Conservation (phyloP, 2,797 vertebrate genomes). For the Buphagus erythrorhynchus region DNA sequence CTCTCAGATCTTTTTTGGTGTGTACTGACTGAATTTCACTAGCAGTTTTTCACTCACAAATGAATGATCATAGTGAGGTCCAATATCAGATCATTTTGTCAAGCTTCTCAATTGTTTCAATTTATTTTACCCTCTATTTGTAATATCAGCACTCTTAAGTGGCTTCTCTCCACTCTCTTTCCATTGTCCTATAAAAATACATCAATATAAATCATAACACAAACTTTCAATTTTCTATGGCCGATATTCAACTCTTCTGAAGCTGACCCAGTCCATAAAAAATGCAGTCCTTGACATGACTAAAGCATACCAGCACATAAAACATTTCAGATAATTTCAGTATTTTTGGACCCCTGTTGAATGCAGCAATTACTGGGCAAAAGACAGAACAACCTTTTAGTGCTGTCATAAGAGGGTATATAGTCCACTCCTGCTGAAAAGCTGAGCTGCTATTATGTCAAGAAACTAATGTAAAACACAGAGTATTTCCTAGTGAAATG, state of each 20-base stretch:
- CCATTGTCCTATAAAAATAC: neutral
- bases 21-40: neutral
- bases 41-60: neutral
- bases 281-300: neutral
- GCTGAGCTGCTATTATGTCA: neutral
- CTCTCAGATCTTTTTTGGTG: neutral
- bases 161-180: neutral
- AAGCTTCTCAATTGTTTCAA: neutral
- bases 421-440: neutral
- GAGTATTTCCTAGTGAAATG: neutral
- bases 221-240: neutral
- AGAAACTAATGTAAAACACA: neutral
- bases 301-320: neutral
- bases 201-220: neutral
- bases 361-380: neutral
- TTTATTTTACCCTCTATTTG: neutral
- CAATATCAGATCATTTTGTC: neutral
- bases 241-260: neutral
- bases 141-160: neutral
- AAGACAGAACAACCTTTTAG: neutral
- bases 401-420: neutral
- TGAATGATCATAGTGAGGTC: neutral
- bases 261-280: neutral
- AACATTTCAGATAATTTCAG: neutral
- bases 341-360: neutral